phyloP scores from a whole-genome alignment of 1,140 invertebrate genomes.

The Drosophila kikkawai region DNA sequence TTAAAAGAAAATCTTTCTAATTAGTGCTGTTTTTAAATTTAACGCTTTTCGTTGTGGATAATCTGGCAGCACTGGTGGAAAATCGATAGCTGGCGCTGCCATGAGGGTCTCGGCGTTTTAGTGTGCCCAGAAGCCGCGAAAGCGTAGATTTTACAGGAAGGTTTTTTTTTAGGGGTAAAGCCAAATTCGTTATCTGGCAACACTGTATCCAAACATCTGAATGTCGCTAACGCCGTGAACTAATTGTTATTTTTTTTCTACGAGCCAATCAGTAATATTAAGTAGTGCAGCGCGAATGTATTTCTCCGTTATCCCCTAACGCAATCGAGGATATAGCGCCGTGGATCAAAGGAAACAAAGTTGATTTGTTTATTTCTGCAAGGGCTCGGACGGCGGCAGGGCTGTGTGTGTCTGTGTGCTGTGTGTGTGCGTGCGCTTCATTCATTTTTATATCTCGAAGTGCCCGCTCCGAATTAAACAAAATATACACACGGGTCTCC shows the following conservation, averaged over 20 bases:
- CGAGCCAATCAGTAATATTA: conserved; percentile 19
- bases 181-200: too few relatives aligned
- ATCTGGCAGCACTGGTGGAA: too few relatives aligned
- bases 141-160: too few relatives aligned
- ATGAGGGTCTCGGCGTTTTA: too few relatives aligned
- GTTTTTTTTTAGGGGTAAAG: too few relatives aligned
- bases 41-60: too few relatives aligned
- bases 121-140: too few relatives aligned
- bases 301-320: neutral
- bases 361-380: conserved; percentile 14
- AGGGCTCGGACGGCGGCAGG: conserved; percentile 4
- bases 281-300: conserved; percentile 4
- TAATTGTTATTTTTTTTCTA: conserved; percentile 23
- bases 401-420: neutral
- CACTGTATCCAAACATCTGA: conserved; percentile 9
- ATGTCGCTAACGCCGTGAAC: conserved; percentile 10
- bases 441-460: conserved; percentile 11
- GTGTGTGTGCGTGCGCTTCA: conserved; percentile 4
- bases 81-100: too few relatives aligned
- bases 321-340: too few relatives aligned
- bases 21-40: too few relatives aligned
- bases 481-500: neutral
- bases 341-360: conserved; percentile 5
- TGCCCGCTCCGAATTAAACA: conserved; percentile 18
- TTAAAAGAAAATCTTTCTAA: too few relatives aligned